These are phyloP conservation scores for Penaeus chinensis DNA, from an alignment of 1,140 invertebrate species.

Conservation along the genomic window DNA sequence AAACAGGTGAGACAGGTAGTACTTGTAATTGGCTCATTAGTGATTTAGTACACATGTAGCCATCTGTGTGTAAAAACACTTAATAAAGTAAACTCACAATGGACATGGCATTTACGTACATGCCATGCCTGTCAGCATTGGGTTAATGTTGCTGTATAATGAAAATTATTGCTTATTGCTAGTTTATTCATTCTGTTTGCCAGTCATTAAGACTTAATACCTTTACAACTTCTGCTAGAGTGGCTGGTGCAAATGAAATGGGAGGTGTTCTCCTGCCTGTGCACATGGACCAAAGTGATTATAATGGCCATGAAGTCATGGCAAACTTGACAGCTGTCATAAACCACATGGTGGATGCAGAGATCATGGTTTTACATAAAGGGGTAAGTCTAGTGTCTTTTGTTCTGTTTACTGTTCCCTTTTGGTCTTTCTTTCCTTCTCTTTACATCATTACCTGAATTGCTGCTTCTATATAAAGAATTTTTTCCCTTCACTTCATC, in stretches of 20 bases:
- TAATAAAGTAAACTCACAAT: too few relatives aligned
- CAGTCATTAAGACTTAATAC: neutral
- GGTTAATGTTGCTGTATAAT: too few relatives aligned
- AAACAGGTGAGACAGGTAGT: too few relatives aligned
- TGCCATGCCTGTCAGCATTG: too few relatives aligned
- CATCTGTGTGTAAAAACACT: too few relatives aligned
- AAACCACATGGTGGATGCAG: slow-evolving; percentile 44
- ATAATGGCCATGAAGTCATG: slow-evolving; percentile 53
- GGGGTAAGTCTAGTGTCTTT: slow-evolving; percentile 13
- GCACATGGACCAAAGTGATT: slow-evolving; percentile 47
- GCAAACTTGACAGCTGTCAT: slow-evolving; percentile 49
- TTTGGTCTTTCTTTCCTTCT: neutral
- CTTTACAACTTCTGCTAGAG: neutral
- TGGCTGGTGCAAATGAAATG: neutral
- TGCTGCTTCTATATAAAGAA: too few relatives aligned
- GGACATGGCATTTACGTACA: too few relatives aligned
- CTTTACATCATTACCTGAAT: too few relatives aligned
- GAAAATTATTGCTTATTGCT: too few relatives aligned
- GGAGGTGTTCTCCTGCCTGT: slow-evolving; percentile 31
- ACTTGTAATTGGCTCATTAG: too few relatives aligned
- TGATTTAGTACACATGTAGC: too few relatives aligned
- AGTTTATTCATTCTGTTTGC: neutral
- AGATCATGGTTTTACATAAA: slow-evolving; percentile 38
- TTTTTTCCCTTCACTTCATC: too few relatives aligned
- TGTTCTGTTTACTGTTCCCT: neutral